These are phyloP conservation scores for Hoplostethus mediterraneus DNA, from an alignment of 2,797 vertebrate species.

Conservation along the genomic window DNA sequence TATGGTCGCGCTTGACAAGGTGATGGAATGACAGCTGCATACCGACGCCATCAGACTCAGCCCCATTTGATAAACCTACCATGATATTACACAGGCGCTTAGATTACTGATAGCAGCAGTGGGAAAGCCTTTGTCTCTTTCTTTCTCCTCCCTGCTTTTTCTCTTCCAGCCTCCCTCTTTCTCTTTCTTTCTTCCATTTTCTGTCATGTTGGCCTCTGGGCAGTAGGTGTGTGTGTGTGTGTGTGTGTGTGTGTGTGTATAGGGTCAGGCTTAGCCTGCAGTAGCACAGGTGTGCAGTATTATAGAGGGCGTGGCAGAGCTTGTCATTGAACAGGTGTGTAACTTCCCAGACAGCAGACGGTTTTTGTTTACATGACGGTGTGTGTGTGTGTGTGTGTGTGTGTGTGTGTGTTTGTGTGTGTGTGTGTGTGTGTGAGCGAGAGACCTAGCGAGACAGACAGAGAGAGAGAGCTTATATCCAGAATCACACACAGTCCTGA, in stretches of 20 bases:
- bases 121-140: slow-evolving; percentile 72
- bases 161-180: slow-evolving; percentile 30
- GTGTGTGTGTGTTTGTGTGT: slow-evolving; percentile 13
- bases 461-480: slow-evolving; percentile 48
- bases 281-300: slow-evolving; percentile 80
- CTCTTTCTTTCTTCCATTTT: slow-evolving; percentile 43
- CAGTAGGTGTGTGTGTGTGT: slow-evolving; percentile 56
- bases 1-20: slow-evolving; percentile 76
- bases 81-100: slow-evolving; percentile 78
- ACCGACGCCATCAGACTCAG: slow-evolving; percentile 67
- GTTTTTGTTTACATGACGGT: slow-evolving; percentile 75
- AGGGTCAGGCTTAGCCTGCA: slow-evolving; percentile 73
- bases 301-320: slow-evolving; percentile 78
- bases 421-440: slow-evolving; percentile 4
- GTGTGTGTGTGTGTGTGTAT: slow-evolving; percentile 57
- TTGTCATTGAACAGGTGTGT: slow-evolving; percentile 83
- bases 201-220: slow-evolving; percentile 73
- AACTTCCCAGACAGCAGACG: slow-evolving; percentile 77
- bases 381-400: slow-evolving; percentile 37
- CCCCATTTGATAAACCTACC: slow-evolving; percentile 74
- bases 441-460: slow-evolving; percentile 58
- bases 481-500: slow-evolving; percentile 32
- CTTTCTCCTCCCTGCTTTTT: not conserved
- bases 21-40: slow-evolving; percentile 80
- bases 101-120: slow-evolving; percentile 79